Conservation (phyloP, 1,140 invertebrate genomes). For the Drosophila nasuta region DNA sequence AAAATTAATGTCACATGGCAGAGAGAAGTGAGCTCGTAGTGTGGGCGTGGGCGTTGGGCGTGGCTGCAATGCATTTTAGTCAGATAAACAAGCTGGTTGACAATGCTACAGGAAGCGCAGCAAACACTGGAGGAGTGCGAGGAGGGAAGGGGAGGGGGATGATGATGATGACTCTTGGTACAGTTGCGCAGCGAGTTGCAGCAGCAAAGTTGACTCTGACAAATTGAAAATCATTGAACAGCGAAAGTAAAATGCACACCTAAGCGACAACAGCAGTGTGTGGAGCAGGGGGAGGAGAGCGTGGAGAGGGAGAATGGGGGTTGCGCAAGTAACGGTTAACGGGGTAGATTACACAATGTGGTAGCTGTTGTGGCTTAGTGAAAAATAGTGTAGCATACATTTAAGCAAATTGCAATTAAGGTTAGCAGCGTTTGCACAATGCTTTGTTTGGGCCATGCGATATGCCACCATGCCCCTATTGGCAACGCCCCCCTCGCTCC, state of each 20-base stretch:
- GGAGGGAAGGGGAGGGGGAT: constrained; percentile 11
- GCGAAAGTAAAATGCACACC: constrained; percentile 51
- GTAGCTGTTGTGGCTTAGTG: constrained; percentile 34
- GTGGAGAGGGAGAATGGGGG: not conserved
- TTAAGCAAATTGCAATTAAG: constrained; percentile 81
- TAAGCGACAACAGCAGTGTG: constrained; percentile 1
- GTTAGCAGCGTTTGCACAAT: constrained; percentile 49
- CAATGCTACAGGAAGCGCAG: constrained; percentile 9
- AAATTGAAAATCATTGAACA: constrained; percentile 81
- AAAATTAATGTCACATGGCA: constrained; percentile 78
- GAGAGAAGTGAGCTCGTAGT: constrained; percentile 18
- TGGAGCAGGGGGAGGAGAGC: not conserved
- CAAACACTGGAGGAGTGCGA: not conserved
- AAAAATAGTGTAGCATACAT: constrained; percentile 77
- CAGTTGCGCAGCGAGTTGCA: constrained; percentile 53
- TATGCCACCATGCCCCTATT: not conserved
- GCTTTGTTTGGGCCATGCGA: constrained; percentile 51
- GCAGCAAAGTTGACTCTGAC: constrained; percentile 71
- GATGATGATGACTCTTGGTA: constrained; percentile 58
- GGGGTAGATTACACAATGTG: constrained; percentile 26
- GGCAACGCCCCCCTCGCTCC: not conserved
- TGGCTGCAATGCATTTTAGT: constrained; percentile 49
- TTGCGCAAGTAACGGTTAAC: too few species aligned
- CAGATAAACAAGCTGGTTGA: constrained; percentile 48
- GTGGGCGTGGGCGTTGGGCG: constrained; percentile 10